A percentile compares a stretch with the other conserved stretches of the same genome.
These are phyloP conservation scores for Himalopsyche phryganea DNA, from an alignment of 1,140 invertebrate species.

Conservation along the genomic window DNA sequence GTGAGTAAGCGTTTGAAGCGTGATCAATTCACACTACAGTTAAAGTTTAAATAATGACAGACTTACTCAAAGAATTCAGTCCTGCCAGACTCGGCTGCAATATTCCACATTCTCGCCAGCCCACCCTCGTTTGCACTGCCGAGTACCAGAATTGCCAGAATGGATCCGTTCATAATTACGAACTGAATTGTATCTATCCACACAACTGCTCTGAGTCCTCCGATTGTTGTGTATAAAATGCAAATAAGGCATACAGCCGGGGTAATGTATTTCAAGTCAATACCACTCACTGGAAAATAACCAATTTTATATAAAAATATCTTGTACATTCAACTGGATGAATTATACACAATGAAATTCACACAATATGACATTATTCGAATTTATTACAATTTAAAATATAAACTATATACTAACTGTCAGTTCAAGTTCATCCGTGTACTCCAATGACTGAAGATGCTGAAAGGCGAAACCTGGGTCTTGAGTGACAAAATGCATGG, in stretches of 20 bases:
- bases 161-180: slow-evolving; percentile 62
- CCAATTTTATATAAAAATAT: background rate
- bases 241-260: slow-evolving; percentile 68
- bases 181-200: slow-evolving; percentile 71
- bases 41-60: too few species aligned
- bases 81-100: slow-evolving; percentile 50
- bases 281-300: slow-evolving; percentile 62
- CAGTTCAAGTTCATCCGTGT: too few species aligned
- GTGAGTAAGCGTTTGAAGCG: too few species aligned
- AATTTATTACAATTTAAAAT: too few species aligned
- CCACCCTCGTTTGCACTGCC: slow-evolving; percentile 64
- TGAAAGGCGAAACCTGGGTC: too few species aligned
- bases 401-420: too few species aligned
- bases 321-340: slow-evolving; percentile 3
- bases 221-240: slow-evolving; percentile 75
- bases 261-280: slow-evolving; percentile 63
- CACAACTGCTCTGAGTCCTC: slow-evolving; percentile 72
- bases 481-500: too few species aligned
- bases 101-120: slow-evolving; percentile 57
- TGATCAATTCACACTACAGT: too few species aligned
- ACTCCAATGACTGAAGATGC: too few species aligned
- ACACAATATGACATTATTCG: too few species aligned
- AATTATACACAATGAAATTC: too few species aligned
- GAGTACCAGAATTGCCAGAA: slow-evolving; percentile 61
- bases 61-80: slow-evolving; percentile 61